Evolutionary conservation across 2,113 vertebrate species (phyloP), one percentile per base, ranked within the genome.

Genomic region (Dromiciops gliroides): DNA sequence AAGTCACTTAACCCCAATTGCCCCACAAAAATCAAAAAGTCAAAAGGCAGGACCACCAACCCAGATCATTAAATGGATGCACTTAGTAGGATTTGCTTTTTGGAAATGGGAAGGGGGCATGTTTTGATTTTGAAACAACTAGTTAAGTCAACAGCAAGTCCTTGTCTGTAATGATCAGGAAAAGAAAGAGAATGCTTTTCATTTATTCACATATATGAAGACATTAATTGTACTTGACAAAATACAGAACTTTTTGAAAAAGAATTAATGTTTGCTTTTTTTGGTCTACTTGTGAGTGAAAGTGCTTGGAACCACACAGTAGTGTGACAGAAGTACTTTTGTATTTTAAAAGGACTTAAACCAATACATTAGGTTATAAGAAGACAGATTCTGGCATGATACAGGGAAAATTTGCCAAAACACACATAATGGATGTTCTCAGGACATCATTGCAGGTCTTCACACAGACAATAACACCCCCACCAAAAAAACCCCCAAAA

Each of bases 171-270:
- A 89, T 91, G 67, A 89, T 51, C 83, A 92, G 90, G 23, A 83
- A 11, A 50, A 96, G 24, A 44, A 9, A 83, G 67, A n/a, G 92
- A 94, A 90, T 91, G 26, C 16, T 95, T 94, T 94, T 48, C 95
- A 92, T 8, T 47, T 28, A 56, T 3, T 49, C 50, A 26, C 88
- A 83, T 95, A n/a, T 92, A 8, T 95, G 94, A 96, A 96, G 48
- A 92, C 51, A 48, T 50, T 94, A 44, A 83, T 83, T 92, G 37
- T 96, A 60, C 37, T 83, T 95, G 97, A 95, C 92, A 96, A 94
- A 97, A 98, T 98, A 98, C 92, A 97, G 92, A 90, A 91, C 94
- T 97, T 97, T 67, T 83, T 89, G 97, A 94, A 89, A 75, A 83
- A 83, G n/a, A 75, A 51, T 83, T 83, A n/a, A 16, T 92, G 26